Evolutionary conservation across 2,113 vertebrate genomes (phyloP), one percentile per base, ranked within the genome.

Genomic region (Corythornis madagascariensis): DNA sequence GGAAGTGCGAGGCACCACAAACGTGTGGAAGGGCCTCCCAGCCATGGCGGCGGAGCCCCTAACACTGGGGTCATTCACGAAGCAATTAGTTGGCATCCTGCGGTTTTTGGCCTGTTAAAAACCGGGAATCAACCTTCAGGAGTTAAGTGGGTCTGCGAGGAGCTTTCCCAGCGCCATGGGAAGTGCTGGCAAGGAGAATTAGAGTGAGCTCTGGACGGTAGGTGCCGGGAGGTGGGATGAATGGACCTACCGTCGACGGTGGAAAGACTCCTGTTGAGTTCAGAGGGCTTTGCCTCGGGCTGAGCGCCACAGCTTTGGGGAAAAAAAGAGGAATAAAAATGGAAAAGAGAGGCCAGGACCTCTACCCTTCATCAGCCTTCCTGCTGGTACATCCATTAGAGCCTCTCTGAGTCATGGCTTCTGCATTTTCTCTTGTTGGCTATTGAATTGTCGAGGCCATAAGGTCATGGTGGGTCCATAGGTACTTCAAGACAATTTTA

Each of bases 1-100:
- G 97, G 97, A 97, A 96, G 93, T 40, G 88, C 4, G 31, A 91
- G 89, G 92, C 91, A 94, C 93, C 91, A 72, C 89, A 87, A 94
- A 95, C 66, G 70, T 90, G 90, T 65, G 77, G 88, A 85, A 95
- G 64, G 91, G 86, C 83, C 95, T 85, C 82, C 86, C 64, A 52
- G 91, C 91, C 79, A 85, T 64, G 85, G 91, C 89, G 92, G 63
- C 43, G 2, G 21, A 47, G 92, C 83, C 92, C 55, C 70, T n/a
- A 84, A 94, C 92, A 92, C 79, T 94, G 92, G 93, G 90, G 86
- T 94, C 95, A 89, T 89, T 96, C 96, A 94, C 89, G 4, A 45
- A 78, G 92, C 88, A 84, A 66, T 92, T 82, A 65, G 85, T 59
- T 17, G 70, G 81, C 92, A 88, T 96, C 95, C 95, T 81, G 88